Conservation (phyloP, 2,797 vertebrate genomes). For the Podargus strigoides region DNA sequence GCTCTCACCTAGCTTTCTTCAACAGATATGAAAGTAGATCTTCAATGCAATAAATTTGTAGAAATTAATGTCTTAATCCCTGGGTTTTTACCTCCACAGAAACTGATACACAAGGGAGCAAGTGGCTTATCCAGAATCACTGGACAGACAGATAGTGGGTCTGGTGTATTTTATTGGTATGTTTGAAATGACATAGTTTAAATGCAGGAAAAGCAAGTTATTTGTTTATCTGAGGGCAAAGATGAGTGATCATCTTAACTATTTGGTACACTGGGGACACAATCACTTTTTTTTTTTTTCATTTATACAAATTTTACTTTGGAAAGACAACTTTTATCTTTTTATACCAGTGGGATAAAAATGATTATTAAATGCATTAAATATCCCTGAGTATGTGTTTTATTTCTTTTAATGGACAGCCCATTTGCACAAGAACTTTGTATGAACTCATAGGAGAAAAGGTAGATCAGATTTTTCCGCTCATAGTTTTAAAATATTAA, state of each 20-base stretch:
- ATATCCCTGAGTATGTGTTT: background rate
- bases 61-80: background rate
- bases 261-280: background rate
- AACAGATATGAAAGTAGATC: background rate
- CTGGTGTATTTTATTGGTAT: background rate
- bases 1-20: background rate
- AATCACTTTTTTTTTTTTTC: background rate
- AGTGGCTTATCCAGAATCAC: background rate
- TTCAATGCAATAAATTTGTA: background rate
- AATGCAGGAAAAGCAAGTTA: background rate
- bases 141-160: background rate
- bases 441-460: background rate
- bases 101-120: background rate
- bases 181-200: background rate
- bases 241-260: background rate
- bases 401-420: background rate
- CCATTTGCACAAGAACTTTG: background rate
- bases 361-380: background rate
- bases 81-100: background rate
- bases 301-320: background rate
- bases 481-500: background rate
- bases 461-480: background rate
- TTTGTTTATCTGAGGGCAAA: background rate
- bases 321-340: background rate
- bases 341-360: background rate